phyloP scores from a whole-genome alignment of 2,113 vertebrate genomes.

The Barnardius zonarius region DNA sequence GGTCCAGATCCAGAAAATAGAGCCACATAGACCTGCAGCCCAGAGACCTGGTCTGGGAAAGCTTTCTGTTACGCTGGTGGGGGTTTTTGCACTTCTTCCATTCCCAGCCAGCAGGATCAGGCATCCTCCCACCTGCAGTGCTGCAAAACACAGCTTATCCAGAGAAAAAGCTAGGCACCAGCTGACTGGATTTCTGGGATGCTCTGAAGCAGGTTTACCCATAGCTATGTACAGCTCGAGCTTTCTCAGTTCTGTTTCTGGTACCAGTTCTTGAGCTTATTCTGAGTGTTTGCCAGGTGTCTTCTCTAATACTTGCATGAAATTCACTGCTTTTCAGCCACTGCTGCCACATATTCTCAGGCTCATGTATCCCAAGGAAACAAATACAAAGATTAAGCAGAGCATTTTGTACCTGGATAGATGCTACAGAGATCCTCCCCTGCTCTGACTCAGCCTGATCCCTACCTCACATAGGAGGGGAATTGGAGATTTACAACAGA shows the following conservation, averaged over 20 bases:
- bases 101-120: neutral
- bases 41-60: too few species aligned
- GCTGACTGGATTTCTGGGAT: neutral
- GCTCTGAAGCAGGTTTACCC: neutral
- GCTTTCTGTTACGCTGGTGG: neutral
- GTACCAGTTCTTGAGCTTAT: neutral
- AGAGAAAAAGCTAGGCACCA: neutral
- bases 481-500: neutral
- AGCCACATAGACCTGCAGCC: neutral
- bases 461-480: neutral
- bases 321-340: neutral
- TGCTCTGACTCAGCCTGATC: neutral
- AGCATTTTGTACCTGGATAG: neutral
- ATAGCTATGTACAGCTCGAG: neutral
- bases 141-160: neutral
- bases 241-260: neutral
- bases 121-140: neutral
- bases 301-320: neutral
- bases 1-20: neutral
- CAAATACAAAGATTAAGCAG: neutral
- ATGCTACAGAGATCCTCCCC: neutral
- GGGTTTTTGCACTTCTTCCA: neutral
- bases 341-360: neutral
- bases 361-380: neutral
- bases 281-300: neutral